phyloP scores from a whole-genome alignment of 2,888 invertebrate genomes.

The Hypena proboscidalis region DNA sequence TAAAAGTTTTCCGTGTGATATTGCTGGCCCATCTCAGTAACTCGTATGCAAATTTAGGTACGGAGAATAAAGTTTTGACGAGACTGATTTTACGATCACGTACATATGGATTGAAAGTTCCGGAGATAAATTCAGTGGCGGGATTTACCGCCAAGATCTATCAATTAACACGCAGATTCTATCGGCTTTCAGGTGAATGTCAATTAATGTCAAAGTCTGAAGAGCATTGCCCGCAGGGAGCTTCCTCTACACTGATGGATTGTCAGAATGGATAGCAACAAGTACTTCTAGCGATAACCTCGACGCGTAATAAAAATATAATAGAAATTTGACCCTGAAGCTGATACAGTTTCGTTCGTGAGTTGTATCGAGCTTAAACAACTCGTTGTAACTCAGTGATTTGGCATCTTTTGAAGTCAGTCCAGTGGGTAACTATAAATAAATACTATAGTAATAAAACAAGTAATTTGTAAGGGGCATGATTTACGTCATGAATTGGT shows the following conservation, averaged over 20 bases:
- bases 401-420: background rate
- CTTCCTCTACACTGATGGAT: constrained; percentile 44
- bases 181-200: constrained; percentile 73
- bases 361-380: constrained; percentile 4
- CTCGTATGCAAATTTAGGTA: too few species aligned
- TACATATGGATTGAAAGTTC: constrained; percentile 29
- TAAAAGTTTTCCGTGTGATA: too few species aligned
- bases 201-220: constrained; percentile 70
- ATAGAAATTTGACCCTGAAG: constrained; percentile 8
- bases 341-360: constrained; percentile 7
- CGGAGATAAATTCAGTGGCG: constrained; percentile 42
- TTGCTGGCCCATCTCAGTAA: too few species aligned
- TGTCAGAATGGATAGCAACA: constrained; percentile 43
- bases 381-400: constrained; percentile 2
- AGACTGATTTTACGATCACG: constrained; percentile 2
- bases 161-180: constrained; percentile 75
- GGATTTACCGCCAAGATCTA: constrained; percentile 66
- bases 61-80: background rate
- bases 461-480: too few species aligned
- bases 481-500: too few species aligned
- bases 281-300: constrained; percentile 28
- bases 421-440: background rate
- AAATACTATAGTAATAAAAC: background rate
- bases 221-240: constrained; percentile 51
- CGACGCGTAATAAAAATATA: constrained; percentile 9